Evolutionary conservation across 2,888 invertebrate genomes (phyloP).

Genomic region (Cremastinae sp.): DNA sequence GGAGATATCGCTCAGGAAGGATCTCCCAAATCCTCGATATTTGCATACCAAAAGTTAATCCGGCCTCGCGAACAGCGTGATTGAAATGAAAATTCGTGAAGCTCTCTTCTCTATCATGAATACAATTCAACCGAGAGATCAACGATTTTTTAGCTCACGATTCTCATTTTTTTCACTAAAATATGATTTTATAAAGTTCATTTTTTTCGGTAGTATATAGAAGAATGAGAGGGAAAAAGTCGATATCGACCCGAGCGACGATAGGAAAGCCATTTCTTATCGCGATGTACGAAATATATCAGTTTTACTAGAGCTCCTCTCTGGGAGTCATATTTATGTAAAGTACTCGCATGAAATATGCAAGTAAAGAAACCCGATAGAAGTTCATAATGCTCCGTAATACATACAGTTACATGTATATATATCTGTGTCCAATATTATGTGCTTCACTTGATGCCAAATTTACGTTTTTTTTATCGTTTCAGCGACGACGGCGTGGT

Average conservation of each 20-base stretch:
- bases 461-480: conserved; percentile 65
- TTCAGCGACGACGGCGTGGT: conserved; percentile 82
- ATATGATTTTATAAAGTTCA: conserved; percentile 35
- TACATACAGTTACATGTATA: conserved; percentile 4
- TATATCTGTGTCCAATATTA: too few relatives aligned
- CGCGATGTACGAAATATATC: conserved; percentile 25
- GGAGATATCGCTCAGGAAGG: conserved; percentile 58
- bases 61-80: conserved; percentile 63
- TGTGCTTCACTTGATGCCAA: not conserved
- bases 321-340: conserved; percentile 27
- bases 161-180: conserved; percentile 30
- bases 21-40: conserved; percentile 70
- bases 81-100: conserved; percentile 73
- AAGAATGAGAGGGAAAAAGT: too few relatives aligned
- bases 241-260: conserved; percentile 9
- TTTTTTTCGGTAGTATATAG: conserved; percentile 16
- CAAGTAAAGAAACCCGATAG: not conserved
- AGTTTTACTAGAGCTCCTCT: conserved; percentile 2
- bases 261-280: conserved; percentile 30
- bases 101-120: conserved; percentile 56
- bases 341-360: conserved; percentile 28
- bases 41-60: conserved; percentile 75
- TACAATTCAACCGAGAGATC: conserved; percentile 53
- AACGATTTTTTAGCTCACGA: conserved; percentile 15
- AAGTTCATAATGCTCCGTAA: conserved; percentile 18